A percentile compares a stretch with the other conserved stretches of the same genome.
Evolutionary conservation across 1,140 invertebrate species (phyloP).

Genomic region (Probaryconus sp.): DNA sequence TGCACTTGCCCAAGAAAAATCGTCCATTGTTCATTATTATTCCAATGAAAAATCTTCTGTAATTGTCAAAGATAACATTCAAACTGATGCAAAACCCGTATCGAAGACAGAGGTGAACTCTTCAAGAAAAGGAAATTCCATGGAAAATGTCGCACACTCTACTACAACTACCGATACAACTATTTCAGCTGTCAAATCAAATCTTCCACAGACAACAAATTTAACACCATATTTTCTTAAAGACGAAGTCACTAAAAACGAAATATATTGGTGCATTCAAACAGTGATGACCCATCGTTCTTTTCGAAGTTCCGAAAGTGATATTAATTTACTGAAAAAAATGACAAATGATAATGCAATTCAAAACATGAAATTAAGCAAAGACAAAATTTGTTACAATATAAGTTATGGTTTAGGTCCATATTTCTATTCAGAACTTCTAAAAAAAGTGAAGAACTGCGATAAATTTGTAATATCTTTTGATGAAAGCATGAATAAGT

Average conservation of each 20-base stretch:
- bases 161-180: too few species aligned
- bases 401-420: neutral
- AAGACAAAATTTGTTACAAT: neutral
- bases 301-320: neutral
- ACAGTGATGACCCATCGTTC: neutral
- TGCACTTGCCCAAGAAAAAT: too few species aligned
- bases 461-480: neutral
- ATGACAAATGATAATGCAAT: neutral
- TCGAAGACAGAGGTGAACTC: too few species aligned
- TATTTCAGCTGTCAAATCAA: too few species aligned
- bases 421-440: neutral
- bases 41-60: too few species aligned
- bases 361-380: neutral
- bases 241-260: neutral
- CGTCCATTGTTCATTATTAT: too few species aligned
- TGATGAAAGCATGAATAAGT: constrained; percentile 6
- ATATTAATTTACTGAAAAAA: neutral
- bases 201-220: too few species aligned
- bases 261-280: constrained; percentile 8
- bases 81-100: too few species aligned
- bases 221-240: too few species aligned
- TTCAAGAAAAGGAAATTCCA: too few species aligned
- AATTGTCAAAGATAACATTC: too few species aligned
- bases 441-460: neutral
- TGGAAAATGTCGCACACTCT: too few species aligned